Conservation (phyloP, 2,797 vertebrate genomes). For the Sparus aurata region DNA sequence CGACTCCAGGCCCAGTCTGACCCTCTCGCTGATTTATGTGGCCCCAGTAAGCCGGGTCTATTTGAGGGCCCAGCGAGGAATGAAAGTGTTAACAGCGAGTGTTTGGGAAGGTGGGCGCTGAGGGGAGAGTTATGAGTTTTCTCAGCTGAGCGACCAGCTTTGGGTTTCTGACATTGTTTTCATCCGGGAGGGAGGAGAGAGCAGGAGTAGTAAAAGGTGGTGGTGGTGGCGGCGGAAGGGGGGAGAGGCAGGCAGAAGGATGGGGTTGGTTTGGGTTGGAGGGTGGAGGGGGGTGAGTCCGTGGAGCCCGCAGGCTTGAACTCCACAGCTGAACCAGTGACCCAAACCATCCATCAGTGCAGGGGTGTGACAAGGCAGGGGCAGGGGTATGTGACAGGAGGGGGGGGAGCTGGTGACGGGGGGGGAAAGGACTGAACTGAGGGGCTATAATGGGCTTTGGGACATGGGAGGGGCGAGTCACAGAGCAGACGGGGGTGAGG, state of each 20-base stretch:
- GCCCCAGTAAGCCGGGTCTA: slow-evolving; percentile 79
- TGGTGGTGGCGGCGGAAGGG: neutral
- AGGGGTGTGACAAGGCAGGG: slow-evolving; percentile 81
- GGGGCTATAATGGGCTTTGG: slow-evolving; percentile 74
- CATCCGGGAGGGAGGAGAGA: slow-evolving; percentile 65
- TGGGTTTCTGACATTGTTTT: slow-evolving; percentile 84
- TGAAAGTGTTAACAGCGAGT: slow-evolving; percentile 87
- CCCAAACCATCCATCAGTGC: slow-evolving; percentile 87
- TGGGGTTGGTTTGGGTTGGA: slow-evolving; percentile 15
- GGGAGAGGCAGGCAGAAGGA: slow-evolving; percentile 23
- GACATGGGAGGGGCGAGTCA: slow-evolving; percentile 63
- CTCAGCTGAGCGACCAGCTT: slow-evolving; percentile 82
- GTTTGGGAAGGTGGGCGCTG: slow-evolving; percentile 71
- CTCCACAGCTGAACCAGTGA: slow-evolving; percentile 88
- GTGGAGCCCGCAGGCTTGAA: slow-evolving; percentile 83
- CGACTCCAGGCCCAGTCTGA: slow-evolving; percentile 66
- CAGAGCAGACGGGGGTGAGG: slow-evolving; percentile 11
- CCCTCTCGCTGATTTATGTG: slow-evolving; percentile 84
- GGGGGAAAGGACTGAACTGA: slow-evolving; percentile 51
- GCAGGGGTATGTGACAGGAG: slow-evolving; percentile 78
- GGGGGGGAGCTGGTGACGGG: slow-evolving; percentile 57
- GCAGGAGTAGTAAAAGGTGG: slow-evolving; percentile 66
- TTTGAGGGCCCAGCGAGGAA: slow-evolving; percentile 83
- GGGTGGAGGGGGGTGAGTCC: slow-evolving; percentile 7
- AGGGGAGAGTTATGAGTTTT: slow-evolving; percentile 86